Evolutionary conservation across 2,888 invertebrate species (phyloP).

Genomic region (Sarcophaga caerulescens): DNA sequence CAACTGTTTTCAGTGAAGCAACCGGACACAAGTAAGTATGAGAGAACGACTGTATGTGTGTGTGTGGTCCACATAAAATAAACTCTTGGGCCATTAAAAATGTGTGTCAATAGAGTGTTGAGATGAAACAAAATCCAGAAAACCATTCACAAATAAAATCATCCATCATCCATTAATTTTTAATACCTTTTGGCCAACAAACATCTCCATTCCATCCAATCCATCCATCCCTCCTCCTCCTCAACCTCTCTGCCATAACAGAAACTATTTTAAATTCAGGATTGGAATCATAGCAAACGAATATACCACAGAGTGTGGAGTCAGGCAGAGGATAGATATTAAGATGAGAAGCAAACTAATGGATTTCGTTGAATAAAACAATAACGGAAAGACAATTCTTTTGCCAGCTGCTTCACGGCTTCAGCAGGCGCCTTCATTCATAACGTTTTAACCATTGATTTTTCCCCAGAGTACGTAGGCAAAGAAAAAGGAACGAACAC

Average conservation of each 20-base stretch:
- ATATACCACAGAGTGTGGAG: too few species aligned
- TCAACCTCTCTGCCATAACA: too few species aligned
- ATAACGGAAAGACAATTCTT: constrained; percentile 16
- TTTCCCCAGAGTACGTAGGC: constrained; percentile 58
- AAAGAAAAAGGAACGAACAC: neutral
- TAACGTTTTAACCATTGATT: constrained; percentile 65
- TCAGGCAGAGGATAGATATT: too few species aligned
- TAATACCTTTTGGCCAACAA: constrained; percentile 17
- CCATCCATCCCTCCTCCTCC: constrained; percentile 23
- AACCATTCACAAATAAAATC: neutral
- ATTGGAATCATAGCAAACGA: too few species aligned
- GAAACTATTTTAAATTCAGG: too few species aligned
- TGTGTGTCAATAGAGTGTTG: constrained; percentile 34
- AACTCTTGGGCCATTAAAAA: constrained; percentile 21
- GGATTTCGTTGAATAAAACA: constrained; percentile 58
- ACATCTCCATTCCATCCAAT: too few species aligned
- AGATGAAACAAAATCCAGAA: neutral
- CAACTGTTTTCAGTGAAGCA: neutral
- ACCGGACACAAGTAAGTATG: neutral
- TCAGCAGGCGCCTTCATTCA: constrained; percentile 38
- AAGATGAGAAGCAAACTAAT: constrained; percentile 24
- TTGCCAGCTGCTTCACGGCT: too few species aligned
- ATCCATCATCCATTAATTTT: neutral
- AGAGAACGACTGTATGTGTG: neutral
- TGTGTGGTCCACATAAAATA: neutral